A percentile compares a stretch with the other conserved stretches of the same genome.
Evolutionary conservation across 1,140 invertebrate genomes (phyloP).

Genomic region (Augochlora pura): DNA sequence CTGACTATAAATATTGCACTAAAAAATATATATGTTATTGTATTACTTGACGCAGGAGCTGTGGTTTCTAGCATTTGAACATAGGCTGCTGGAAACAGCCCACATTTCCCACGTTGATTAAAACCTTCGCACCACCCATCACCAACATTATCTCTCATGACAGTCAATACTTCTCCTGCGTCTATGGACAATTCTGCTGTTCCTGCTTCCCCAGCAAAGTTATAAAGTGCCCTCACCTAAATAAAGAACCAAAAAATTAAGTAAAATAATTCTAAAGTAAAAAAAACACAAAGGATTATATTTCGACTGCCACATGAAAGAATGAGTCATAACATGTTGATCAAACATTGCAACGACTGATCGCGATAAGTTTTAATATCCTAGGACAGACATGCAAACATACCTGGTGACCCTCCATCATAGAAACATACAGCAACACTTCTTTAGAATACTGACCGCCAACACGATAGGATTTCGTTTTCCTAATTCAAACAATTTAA

Average conservation of each 20-base stretch:
- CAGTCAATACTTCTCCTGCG: constrained; percentile 90
- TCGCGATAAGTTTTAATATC: constrained; percentile 14
- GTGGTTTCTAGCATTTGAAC: constrained; percentile 83
- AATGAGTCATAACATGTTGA: constrained; percentile 60
- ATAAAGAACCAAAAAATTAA: constrained; percentile 55
- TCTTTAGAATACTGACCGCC: neutral
- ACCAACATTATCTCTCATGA: constrained; percentile 94
- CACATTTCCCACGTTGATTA: constrained; percentile 89
- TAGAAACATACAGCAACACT: constrained; percentile 20
- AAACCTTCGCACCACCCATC: constrained; percentile 98
- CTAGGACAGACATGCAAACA: constrained; percentile 18
- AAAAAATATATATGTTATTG: neutral
- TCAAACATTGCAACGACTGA: constrained; percentile 20
- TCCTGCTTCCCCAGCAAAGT: constrained; percentile 93
- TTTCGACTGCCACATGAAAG: constrained; percentile 32
- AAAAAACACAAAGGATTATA: constrained; percentile 22
- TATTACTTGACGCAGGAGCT: constrained; percentile 58
- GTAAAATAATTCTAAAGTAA: neutral
- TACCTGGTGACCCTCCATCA: constrained; percentile 72
- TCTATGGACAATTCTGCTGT: constrained; percentile 94
- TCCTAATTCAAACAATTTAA: constrained; percentile 41
- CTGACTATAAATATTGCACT: neutral
- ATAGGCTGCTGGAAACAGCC: constrained; percentile 96
- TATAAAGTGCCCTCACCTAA: constrained; percentile 93
- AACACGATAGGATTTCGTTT: constrained; percentile 8